These are phyloP conservation scores for Lithosia quadra DNA, from an alignment of 2,888 invertebrate species.

Conservation along the genomic window DNA sequence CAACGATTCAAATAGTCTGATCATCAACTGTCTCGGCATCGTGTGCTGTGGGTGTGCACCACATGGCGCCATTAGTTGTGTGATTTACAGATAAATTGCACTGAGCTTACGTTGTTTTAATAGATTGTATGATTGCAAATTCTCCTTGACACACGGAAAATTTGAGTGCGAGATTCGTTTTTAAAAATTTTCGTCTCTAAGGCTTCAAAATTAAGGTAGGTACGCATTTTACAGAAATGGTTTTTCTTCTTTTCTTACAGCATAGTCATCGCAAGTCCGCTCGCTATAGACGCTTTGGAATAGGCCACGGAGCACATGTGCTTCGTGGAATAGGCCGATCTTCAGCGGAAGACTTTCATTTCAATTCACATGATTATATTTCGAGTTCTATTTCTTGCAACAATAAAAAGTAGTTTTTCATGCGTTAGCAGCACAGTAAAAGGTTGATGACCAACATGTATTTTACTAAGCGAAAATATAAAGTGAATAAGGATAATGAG, in stretches of 20 bases:
- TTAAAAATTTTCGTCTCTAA: background rate
- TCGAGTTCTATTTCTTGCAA: background rate
- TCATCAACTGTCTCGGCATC: background rate
- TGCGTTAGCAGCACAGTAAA: background rate
- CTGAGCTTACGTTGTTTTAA: background rate
- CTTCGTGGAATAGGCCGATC: background rate
- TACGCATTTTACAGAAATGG: background rate
- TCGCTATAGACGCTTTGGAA: background rate
- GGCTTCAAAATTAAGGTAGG: background rate
- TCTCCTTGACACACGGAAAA: background rate
- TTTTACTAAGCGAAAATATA: constrained; percentile 43
- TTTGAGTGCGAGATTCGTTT: background rate
- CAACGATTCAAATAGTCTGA: background rate
- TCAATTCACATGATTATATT: background rate
- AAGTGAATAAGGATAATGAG: constrained; percentile 61
- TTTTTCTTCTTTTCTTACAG: background rate
- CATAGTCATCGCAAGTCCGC: background rate
- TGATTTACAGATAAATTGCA: background rate
- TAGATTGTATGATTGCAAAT: background rate
- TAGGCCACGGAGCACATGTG: no score
- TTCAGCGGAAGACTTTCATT: background rate
- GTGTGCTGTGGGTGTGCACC: background rate
- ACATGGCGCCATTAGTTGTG: background rate
- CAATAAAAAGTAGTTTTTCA: background rate
- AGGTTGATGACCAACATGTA: background rate